Conservation (phyloP, 2,797 vertebrate species). For the Gadopsis bispinosus region DNA sequence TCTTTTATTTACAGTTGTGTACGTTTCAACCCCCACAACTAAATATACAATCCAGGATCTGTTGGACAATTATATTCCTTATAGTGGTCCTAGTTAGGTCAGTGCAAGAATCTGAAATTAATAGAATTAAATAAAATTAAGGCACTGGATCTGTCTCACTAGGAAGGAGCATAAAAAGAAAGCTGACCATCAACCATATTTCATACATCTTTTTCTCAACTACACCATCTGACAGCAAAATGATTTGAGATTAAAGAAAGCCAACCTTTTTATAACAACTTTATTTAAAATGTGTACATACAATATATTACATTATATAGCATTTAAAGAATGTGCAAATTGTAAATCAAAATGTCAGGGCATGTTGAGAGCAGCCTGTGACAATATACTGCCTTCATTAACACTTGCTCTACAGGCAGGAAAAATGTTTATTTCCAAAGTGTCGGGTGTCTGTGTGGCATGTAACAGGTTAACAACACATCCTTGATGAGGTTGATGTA, state of each 20-base stretch:
- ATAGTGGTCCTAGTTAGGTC: neutral
- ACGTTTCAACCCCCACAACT: neutral
- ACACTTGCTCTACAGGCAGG: conserved; percentile 26
- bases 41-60: neutral
- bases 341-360: conserved; percentile 45
- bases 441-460: conserved; percentile 4
- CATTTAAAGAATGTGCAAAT: conserved; percentile 75
- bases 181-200: neutral
- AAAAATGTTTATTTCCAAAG: conserved; percentile 5
- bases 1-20: neutral
- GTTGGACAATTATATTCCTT: neutral
- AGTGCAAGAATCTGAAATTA: neutral
- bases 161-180: neutral
- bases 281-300: conserved; percentile 83
- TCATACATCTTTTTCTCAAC: neutral
- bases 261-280: conserved; percentile 59
- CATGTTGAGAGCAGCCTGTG: conserved; percentile 10
- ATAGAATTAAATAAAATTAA: neutral
- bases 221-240: neutral
- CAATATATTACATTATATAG: conserved; percentile 70
- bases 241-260: neutral
- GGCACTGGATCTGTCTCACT: neutral
- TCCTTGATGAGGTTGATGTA: conserved; percentile 31
- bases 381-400: conserved; percentile 42
- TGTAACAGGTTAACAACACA: conserved; percentile 39